Base-by-base conservation (phyloP, 2,113 vertebrate genomes). In the Silurus asotus region DNA sequence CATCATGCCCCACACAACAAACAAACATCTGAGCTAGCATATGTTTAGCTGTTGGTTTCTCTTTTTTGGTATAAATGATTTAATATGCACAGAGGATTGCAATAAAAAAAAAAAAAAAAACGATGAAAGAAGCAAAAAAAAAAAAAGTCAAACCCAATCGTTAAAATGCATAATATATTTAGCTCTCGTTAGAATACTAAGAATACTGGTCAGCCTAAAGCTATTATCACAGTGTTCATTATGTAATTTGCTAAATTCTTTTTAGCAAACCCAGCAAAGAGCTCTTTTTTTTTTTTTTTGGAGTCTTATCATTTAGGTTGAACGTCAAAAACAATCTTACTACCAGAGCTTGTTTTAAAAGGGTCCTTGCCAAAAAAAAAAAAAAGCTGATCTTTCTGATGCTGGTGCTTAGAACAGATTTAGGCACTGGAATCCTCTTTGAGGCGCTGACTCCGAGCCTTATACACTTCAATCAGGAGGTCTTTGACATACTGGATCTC, bases 401-500 rank as follows among this genome's bases (percentile, higher is more conserved):
- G 86, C 79, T 88, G 87, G 85, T 84, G 86, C 59, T 82, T 56
- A 78, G 15, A 74, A 82, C 48, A 5, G 28, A n/a, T 55, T 94
- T 91, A 96, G 93, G 94, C 94, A 92, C 93, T 93, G 93, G 92
- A 93, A 74, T 95, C 95, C 89, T 95, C 94, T 90, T 96, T 96
- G 80, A 94, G 93, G 90, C 96, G 94, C 94, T 97, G 97, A 91
- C 96, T 98, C 59, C 97, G 96, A 25, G 97, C 97, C 92, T 98
- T 98, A 92, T 98, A 98, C 88, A 98, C 97, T 91, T 98, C 96
- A 28, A 98, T 98, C 84, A 98, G 96, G 87, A 98, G 93, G 89
- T 98, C 96, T 91, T 98, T 98, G 85, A 98, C 96, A 5, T 98
- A 98, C 91, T 97, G 96, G 93, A 98, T 97, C 90, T 98, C 97